A percentile compares a stretch with the other conserved stretches of the same genome.
These are phyloP conservation scores for Dichetophora obliterata DNA, from an alignment of 2,888 invertebrate genomes.

Conservation along the genomic window DNA sequence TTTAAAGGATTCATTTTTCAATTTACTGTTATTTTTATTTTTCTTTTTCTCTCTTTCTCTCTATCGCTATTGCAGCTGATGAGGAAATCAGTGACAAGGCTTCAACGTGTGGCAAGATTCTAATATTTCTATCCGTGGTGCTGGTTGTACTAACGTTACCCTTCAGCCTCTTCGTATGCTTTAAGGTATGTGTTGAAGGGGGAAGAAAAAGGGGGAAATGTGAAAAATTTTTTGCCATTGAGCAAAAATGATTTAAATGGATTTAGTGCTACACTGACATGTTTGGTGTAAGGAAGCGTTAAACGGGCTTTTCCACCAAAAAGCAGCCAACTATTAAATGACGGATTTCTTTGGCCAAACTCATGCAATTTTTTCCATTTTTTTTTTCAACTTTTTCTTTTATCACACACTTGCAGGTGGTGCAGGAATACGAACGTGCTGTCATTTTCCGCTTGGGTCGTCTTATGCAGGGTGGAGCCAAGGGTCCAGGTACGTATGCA, in stretches of 20 bases:
- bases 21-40: background rate
- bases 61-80: conserved; percentile 72
- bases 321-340: background rate
- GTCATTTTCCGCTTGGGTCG: conserved; percentile 94
- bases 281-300: background rate
- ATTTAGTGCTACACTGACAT: background rate
- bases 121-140: conserved; percentile 86
- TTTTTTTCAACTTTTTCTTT: background rate
- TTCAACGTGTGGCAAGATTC: conserved; percentile 85
- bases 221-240: background rate
- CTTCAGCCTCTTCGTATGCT: conserved; percentile 91
- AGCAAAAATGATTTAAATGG: conserved; percentile 6
- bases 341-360: background rate
- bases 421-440: conserved; percentile 95
- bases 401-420: conserved; percentile 76
- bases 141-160: conserved; percentile 89
- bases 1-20: conserved; percentile 1
- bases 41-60: background rate
- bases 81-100: conserved; percentile 74
- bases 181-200: conserved; percentile 79
- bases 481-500: conserved; percentile 83
- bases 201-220: background rate
- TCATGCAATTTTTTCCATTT: background rate
- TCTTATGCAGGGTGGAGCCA: conserved; percentile 90
- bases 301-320: background rate